Base-by-base conservation (phyloP, 53 echinoderm and acorn worm species). In the Temnopleurus reevesii region DNA sequence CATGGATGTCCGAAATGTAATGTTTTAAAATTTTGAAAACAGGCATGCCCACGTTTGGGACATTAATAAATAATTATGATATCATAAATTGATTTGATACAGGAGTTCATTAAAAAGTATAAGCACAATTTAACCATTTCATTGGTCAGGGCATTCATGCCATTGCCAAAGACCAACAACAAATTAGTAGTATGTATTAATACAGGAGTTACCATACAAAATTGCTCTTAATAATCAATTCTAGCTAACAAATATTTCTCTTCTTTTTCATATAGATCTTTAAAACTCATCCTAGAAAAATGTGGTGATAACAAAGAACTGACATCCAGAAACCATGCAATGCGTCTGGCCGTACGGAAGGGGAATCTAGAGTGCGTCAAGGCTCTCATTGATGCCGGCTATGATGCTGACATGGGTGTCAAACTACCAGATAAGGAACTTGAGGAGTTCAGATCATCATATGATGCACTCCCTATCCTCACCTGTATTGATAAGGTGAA, bases 351-450 rank as follows among this genome's bases (percentile, higher is more conserved):
- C 17, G 80, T 80, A 28, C 80, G 51, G 28, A 47, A 80, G 17
- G 80, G 80, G 18, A 46, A 80, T 30, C 51, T 56, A 29, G 17
- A 30, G 28, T 83, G 83, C 23, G 51, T 55, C 35, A 46, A 56
- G 38, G 46, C 49, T 2, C 51, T 83, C 33, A 55, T 83, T n/a
- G 38, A 83, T 31, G 55, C 83, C 30, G 83, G 83, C 18, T 33
- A 55, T 0, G 83, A 83, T 83, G 83, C 83, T 55, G 54, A 83
- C 36, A 54, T 54, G 54, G 83, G 83, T 34, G 83, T 83, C 10
- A 53, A 55, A 55, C 83, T 83, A 54, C 83, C 83, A 9, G 34
- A 54, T 8, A 12, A 30, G 17, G 83, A 83, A 55, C 83, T 83
- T 35, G 83, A 47, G 23, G 31, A 21, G 35, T 83, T 49, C 83